Evolutionary conservation across 2,113 vertebrate species (phyloP).

Genomic region (Myiozetetes cayanensis): DNA sequence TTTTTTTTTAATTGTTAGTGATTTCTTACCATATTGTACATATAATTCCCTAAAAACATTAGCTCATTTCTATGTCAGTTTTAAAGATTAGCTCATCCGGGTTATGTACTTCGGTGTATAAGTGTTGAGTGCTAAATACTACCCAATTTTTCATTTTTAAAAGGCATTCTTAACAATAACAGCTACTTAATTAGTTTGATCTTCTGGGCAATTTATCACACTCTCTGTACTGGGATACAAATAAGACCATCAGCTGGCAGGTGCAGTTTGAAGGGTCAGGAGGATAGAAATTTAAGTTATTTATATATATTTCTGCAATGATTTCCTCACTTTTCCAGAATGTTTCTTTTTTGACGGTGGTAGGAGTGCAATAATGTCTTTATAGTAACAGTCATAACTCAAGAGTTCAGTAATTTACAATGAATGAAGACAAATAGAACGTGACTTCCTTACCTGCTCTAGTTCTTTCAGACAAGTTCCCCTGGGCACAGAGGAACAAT

Average conservation of each 20-base stretch:
- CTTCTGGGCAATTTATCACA: slow-evolving; percentile 2
- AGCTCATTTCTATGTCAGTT: slow-evolving; percentile 62
- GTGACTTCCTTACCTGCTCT: not conserved
- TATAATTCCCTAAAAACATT: slow-evolving; percentile 67
- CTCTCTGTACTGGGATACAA: not conserved
- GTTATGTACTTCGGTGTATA: slow-evolving; percentile 56
- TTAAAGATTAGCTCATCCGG: slow-evolving; percentile 71
- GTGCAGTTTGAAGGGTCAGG: not conserved
- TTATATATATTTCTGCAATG: not conserved
- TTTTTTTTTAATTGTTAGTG: slow-evolving; percentile 34
- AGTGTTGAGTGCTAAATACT: slow-evolving; percentile 68
- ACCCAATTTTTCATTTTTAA: slow-evolving; percentile 62
- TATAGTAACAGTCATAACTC: not conserved
- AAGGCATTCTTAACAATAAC: slow-evolving; percentile 18
- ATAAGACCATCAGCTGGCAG: not conserved
- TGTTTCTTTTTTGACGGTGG: not conserved
- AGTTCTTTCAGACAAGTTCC: not conserved
- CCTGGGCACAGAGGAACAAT: not conserved
- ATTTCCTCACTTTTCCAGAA: not conserved
- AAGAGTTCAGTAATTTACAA: not conserved
- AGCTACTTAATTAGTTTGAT: slow-evolving; percentile 51
- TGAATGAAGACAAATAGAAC: not conserved
- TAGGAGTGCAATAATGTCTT: not conserved
- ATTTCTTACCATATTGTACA: slow-evolving; percentile 66
- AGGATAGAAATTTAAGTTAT: not conserved